These are phyloP conservation scores for Ariolimax columbianus DNA, from an alignment of 2,888 invertebrate genomes.

Conservation along the genomic window DNA sequence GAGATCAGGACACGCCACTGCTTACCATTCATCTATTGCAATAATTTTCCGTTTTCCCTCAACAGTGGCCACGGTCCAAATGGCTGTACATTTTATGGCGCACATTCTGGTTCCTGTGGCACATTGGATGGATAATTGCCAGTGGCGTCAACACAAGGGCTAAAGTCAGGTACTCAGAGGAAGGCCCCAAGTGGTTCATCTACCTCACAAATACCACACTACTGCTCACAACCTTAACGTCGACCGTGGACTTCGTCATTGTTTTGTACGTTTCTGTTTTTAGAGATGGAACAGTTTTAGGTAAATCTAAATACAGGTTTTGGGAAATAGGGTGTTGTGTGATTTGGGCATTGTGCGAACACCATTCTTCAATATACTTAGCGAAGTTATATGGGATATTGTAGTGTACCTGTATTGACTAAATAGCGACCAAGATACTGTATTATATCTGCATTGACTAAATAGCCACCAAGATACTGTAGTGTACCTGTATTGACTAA, in stretches of 20 bases:
- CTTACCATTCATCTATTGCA: no score
- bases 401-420: no score
- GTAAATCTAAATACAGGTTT: not conserved
- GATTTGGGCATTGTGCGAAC: no score
- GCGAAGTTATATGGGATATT: no score
- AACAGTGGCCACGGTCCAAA: slow-evolving; percentile 6
- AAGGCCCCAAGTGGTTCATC: slow-evolving; percentile 59
- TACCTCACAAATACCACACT: slow-evolving; percentile 61
- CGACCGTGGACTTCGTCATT: slow-evolving; percentile 54
- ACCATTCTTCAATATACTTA: no score
- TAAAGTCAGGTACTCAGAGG: slow-evolving; percentile 35
- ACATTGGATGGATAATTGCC: slow-evolving; percentile 52
- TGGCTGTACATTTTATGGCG: slow-evolving; percentile 53
- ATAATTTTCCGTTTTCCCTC: not conserved
- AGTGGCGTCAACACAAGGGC: slow-evolving; percentile 60
- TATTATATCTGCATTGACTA: no score
- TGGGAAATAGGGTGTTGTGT: no score
- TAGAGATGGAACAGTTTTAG: slow-evolving; percentile 9
- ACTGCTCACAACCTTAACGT: slow-evolving; percentile 51
- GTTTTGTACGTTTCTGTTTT: slow-evolving; percentile 58
- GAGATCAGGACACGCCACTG: no score
- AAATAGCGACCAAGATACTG: no score
- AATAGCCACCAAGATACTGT: no score
- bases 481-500: no score
- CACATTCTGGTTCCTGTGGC: slow-evolving; percentile 54